Conservation (phyloP, 2,888 invertebrate species). For the Oscheius sp. region DNA sequence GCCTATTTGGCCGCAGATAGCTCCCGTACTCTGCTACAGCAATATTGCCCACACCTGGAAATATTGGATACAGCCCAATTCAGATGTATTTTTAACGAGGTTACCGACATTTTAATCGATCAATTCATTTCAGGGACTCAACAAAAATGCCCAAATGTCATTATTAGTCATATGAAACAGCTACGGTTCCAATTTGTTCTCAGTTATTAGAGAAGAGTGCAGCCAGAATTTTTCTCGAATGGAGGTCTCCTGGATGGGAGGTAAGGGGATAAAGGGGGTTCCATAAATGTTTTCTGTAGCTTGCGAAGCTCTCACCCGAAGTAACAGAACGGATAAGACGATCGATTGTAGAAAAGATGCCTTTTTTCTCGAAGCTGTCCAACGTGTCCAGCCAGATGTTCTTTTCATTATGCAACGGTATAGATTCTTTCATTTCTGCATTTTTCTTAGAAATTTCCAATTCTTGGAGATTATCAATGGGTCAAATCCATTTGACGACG, state of each 20-base stretch:
- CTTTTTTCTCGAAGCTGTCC: neutral
- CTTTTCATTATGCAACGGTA: neutral
- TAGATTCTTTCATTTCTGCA: neutral
- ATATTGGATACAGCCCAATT: neutral
- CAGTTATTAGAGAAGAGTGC: conserved; percentile 2
- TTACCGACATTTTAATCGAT: neutral
- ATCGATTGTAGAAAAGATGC: neutral
- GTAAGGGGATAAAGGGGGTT: neutral
- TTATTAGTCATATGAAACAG: conserved; percentile 12
- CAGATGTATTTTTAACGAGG: conserved; percentile 1
- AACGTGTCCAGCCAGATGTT: conserved; percentile 4
- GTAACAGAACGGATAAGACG: too few relatives aligned
- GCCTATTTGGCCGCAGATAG: neutral
- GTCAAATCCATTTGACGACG: neutral
- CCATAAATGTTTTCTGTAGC: neutral
- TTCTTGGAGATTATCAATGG: neutral
- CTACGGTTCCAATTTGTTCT: neutral
- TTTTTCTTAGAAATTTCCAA: neutral
- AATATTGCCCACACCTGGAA: neutral
- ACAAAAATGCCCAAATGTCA: neutral
- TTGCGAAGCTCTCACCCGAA: neutral
- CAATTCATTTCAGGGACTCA: neutral
- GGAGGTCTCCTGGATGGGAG: neutral
- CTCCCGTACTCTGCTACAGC: neutral
- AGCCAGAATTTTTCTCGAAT: neutral